Evolutionary conservation across 1,140 invertebrate genomes (phyloP), one percentile per base, ranked within the genome.

Genomic region (Zaprionus taronus): DNA sequence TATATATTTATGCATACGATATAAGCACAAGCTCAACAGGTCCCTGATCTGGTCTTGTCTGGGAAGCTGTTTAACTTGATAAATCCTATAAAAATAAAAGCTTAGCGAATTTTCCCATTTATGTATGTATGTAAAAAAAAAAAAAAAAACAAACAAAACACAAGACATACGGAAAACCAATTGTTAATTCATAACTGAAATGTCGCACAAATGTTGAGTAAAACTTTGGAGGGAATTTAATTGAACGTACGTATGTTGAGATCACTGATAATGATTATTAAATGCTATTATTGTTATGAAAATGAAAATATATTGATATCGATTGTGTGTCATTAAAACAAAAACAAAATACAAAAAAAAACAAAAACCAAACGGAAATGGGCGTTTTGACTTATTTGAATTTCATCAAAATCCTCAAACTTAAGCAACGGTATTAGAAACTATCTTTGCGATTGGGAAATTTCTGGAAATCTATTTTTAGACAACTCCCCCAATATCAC

Each of bases 251-350:
- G 26, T 63, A 64, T 58, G 67, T 71, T 75, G 67, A 71, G 41
- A 68, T 73, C 71, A 53, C 56, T 61, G 72, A 71, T 58, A 53
- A 75, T 60, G 64, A 75, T 81, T 80, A 87, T 83, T 80, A 84
- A 80, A 82, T 79, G 81, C 81, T 87, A 87, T 82, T 89, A 89
- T 79, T 87, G 83, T 89, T 87, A 72, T 60, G n/a, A 57, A 55
- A 60, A 60, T 41, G 34, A 36, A 74, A 82, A 77, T 71, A 83
- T 80, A 89, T 78, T 79, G 82, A 84, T 86, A 86, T 85, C 77
- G 69, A 86, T 82, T 85, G 83, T 75, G 79, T 86, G 83, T 86
- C 82, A 86, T 86, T 75, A 78, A 83, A 41, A 60, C 73, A 66
- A 57, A 69, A 64, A 69, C 17, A 60, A 78, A 77, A 67, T 44